Evolutionary conservation across 2,888 invertebrate genomes (phyloP).

Genomic region (Entomobrya multifasciata): DNA sequence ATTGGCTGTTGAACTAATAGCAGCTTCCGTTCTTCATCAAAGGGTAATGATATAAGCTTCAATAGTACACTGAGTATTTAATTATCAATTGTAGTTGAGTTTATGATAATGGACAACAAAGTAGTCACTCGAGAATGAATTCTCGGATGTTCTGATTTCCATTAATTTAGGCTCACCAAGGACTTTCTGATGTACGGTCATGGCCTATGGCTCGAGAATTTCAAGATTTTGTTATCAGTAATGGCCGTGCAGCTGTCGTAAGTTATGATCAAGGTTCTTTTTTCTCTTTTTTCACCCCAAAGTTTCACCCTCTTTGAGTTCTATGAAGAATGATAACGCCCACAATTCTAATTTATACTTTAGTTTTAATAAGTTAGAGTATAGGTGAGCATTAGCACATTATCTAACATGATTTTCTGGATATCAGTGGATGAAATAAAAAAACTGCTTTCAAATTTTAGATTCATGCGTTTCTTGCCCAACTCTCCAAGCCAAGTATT

Average conservation of each 20-base stretch:
- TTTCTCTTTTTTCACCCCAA: too few relatives aligned
- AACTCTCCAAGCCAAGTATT: conserved; percentile 75
- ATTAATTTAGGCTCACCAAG: conserved; percentile 75
- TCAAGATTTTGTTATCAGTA: conserved; percentile 76
- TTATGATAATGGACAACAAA: neutral
- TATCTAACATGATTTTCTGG: too few relatives aligned
- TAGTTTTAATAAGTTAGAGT: too few relatives aligned
- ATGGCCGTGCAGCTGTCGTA: conserved; percentile 77
- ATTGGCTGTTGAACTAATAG: conserved; percentile 66
- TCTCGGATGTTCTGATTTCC: neutral
- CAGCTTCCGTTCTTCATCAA: conserved; percentile 76
- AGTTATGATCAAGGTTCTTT: too few relatives aligned
- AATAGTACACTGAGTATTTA: neutral
- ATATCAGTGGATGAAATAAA: neutral
- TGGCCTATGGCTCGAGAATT: conserved; percentile 79
- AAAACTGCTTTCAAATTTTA: conserved; percentile 37
- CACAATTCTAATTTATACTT: too few relatives aligned
- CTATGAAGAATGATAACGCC: too few relatives aligned
- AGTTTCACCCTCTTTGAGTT: too few relatives aligned
- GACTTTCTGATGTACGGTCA: conserved; percentile 75
- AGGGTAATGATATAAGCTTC: conserved; percentile 72
- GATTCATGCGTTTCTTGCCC: conserved; percentile 79
- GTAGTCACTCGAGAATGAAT: too few relatives aligned
- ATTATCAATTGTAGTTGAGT: neutral
- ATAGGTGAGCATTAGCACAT: too few relatives aligned